Evolutionary conservation across 2,888 invertebrate genomes (phyloP).

Genomic region (Drosophila eohydei): DNA sequence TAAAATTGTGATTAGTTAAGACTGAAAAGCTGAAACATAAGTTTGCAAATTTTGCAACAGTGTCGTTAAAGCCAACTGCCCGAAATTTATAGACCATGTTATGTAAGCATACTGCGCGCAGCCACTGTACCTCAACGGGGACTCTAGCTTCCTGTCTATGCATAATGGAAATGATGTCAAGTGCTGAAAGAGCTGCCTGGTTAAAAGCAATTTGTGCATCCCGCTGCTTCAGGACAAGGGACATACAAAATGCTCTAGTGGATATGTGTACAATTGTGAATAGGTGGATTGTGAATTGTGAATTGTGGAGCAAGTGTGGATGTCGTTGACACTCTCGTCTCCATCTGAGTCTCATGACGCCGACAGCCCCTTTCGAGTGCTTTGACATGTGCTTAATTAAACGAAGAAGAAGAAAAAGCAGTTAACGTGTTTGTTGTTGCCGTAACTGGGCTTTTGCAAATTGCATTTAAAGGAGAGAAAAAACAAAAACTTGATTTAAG

Average conservation of each 20-base stretch:
- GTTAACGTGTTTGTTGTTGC: conserved; percentile 14
- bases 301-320: conserved; percentile 11
- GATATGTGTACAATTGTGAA: conserved; percentile 4
- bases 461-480: conserved; percentile 17
- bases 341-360: conserved; percentile 3
- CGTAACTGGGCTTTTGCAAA: conserved; percentile 24
- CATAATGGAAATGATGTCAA: conserved; percentile 67
- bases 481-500: conserved; percentile 15
- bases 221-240: conserved; percentile 4
- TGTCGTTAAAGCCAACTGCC: background rate
- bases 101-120: background rate
- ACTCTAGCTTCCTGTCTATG: conserved; percentile 42
- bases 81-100: background rate
- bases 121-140: conserved; percentile 24
- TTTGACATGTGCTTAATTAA: conserved; percentile 52
- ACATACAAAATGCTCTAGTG: conserved; percentile 2
- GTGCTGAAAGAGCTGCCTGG: conserved; percentile 52
- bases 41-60: background rate
- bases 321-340: conserved; percentile 28
- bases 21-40: background rate
- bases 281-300: conserved; percentile 15
- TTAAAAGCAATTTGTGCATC: conserved; percentile 24
- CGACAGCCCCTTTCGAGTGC: conserved; percentile 44
- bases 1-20: no score
- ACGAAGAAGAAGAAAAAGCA: conserved; percentile 1